Evolutionary conservation across 2,888 invertebrate species (phyloP).

Genomic region (Ochropacha duplaris): DNA sequence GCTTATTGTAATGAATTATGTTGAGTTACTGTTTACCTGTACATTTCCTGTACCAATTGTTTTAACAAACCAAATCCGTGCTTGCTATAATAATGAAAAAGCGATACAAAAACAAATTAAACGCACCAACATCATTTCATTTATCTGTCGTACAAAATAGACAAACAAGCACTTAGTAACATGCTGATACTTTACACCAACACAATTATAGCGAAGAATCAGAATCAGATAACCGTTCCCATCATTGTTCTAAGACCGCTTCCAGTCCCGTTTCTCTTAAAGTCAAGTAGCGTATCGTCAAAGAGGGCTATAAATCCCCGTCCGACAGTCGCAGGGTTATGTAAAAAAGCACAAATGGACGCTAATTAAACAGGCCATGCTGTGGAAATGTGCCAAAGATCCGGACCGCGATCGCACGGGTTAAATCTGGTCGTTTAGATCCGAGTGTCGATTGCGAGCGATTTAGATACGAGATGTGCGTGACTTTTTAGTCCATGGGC

Average conservation of each 20-base stretch:
- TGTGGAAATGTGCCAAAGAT: slow-evolving; percentile 61
- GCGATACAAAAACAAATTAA: no score
- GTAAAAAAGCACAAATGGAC: slow-evolving; percentile 41
- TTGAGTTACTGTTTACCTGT: no score
- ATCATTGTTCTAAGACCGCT: slow-evolving; percentile 14
- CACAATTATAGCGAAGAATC: background rate
- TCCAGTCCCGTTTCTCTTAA: slow-evolving; percentile 20
- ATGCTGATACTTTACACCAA: background rate
- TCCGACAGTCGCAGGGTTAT: slow-evolving; percentile 21
- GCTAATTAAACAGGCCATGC: slow-evolving; percentile 44
- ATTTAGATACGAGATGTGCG: slow-evolving; percentile 2
- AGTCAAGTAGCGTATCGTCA: slow-evolving; percentile 38
- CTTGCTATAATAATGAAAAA: no score
- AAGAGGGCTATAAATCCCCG: slow-evolving; percentile 31
- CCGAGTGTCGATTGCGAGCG: slow-evolving; percentile 14
- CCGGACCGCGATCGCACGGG: slow-evolving; percentile 17
- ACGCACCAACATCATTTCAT: no score
- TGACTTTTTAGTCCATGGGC: background rate
- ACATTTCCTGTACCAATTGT: no score
- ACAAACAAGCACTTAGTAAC: background rate
- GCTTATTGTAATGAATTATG: no score
- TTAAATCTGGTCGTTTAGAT: slow-evolving; percentile 19
- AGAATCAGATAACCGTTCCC: slow-evolving; percentile 15
- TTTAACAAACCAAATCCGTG: no score
- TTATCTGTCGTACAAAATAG: background rate